Evolutionary conservation across 2,888 invertebrate species (phyloP).

Genomic region (Eupithecia subfuscata): DNA sequence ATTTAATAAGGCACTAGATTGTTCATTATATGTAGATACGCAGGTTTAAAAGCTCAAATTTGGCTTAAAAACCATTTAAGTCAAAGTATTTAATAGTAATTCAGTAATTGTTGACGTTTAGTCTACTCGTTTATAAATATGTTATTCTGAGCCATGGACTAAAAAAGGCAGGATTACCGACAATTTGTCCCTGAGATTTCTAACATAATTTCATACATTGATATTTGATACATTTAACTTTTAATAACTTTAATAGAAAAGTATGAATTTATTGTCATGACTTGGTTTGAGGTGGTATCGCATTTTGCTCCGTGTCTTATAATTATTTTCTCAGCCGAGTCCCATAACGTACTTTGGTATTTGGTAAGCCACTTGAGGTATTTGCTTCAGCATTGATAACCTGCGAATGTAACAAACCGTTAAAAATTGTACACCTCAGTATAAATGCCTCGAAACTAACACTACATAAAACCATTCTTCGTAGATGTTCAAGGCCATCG

Average conservation of each 20-base stretch:
- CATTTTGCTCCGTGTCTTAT: slow-evolving; percentile 45
- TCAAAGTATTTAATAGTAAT: background rate
- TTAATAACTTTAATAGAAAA: background rate
- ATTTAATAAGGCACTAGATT: slow-evolving; percentile 38
- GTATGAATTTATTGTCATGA: slow-evolving; percentile 42
- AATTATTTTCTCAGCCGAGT: slow-evolving; percentile 84
- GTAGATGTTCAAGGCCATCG: background rate
- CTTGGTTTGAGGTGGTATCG: slow-evolving; percentile 55
- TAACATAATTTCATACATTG: too few species aligned
- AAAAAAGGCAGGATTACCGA: background rate
- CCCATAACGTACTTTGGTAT: slow-evolving; percentile 94
- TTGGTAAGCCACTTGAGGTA: slow-evolving; percentile 92
- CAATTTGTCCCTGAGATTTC: background rate
- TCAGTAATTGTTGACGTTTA: too few species aligned
- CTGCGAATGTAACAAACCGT: slow-evolving; percentile 79
- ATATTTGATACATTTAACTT: too few species aligned
- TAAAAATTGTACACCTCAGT: background rate
- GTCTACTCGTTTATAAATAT: background rate
- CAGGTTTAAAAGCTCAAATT: background rate
- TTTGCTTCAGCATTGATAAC: slow-evolving; percentile 93
- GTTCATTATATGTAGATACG: slow-evolving; percentile 15
- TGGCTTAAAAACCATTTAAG: background rate
- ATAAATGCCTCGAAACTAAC: background rate
- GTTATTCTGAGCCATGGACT: background rate
- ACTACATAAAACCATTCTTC: background rate